Conservation (phyloP, 2,797 vertebrate genomes). For the Garrulus glandarius region DNA sequence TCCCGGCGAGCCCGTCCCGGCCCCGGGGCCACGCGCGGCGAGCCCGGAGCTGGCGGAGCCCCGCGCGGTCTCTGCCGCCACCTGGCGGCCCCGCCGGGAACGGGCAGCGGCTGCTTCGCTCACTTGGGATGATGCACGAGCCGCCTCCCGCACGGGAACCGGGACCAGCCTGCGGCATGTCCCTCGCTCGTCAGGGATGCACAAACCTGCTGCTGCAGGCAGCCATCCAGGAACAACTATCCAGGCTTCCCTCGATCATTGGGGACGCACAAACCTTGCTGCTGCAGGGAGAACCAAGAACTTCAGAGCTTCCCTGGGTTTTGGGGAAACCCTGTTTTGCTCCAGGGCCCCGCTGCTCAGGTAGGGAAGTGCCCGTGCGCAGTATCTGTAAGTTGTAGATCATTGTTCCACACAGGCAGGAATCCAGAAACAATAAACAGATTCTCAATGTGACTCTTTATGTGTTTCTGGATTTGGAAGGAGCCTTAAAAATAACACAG, state of each 20-base stretch:
- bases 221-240: not conserved
- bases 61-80: not conserved
- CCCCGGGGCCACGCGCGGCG: not conserved
- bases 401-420: not conserved
- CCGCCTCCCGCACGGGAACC: not conserved
- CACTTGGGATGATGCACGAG: not conserved
- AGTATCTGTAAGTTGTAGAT: not conserved
- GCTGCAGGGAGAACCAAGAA: not conserved
- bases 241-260: not conserved
- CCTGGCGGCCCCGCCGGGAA: not conserved
- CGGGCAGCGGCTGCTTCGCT: too few species aligned
- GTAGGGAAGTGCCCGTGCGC: rapidly evolving
- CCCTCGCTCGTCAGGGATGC: not conserved
- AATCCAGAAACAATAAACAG: not conserved
- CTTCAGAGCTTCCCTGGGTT: not conserved
- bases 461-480: not conserved
- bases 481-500: not conserved
- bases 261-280: not conserved
- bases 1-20: not conserved
- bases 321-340: not conserved
- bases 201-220: not conserved
- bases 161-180: not conserved
- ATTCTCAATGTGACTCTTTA: not conserved
- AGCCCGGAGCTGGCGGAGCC: not conserved
- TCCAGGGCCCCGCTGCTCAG: not conserved